Conservation (phyloP, 23 tunicate species). For the Ascidia mentula region DNA sequence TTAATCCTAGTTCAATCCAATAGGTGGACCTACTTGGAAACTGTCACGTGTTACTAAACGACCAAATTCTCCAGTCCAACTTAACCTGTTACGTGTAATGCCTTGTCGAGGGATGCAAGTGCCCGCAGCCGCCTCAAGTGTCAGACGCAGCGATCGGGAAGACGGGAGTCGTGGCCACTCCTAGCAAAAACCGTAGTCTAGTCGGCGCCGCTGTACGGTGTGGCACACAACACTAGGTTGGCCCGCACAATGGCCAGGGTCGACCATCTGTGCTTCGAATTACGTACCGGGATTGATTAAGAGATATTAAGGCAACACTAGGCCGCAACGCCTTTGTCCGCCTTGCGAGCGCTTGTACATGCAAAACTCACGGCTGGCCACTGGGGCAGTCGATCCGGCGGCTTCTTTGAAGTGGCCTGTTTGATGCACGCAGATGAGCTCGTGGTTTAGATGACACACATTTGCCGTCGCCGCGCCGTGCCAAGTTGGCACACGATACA, state of each 20-base stretch:
- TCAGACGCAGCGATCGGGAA: too few species aligned
- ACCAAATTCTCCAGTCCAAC: too few species aligned
- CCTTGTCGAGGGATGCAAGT: too few species aligned
- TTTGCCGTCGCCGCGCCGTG: conserved; percentile 2
- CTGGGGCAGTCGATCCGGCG: too few species aligned
- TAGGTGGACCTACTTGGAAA: too few species aligned
- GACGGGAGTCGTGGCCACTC: too few species aligned
- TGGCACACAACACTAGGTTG: conserved; percentile 6
- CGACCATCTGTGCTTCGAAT: conserved; percentile 8
- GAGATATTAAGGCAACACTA: background rate
- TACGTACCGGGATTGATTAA: background rate
- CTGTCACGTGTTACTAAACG: too few species aligned
- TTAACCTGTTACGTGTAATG: too few species aligned
- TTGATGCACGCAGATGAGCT: conserved; percentile 3
- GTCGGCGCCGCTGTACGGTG: background rate
- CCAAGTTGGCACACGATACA: conserved; percentile 9
- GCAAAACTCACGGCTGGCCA: background rate
- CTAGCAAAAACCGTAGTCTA: too few species aligned
- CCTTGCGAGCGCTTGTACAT: background rate
- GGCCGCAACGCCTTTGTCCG: conserved; percentile 7
- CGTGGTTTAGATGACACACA: conserved; percentile 11
- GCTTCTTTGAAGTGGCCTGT: conserved; percentile 2
- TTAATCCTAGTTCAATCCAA: too few species aligned
- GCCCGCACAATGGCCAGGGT: conserved; percentile 4
- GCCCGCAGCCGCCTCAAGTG: too few species aligned